Evolutionary conservation across 2,888 invertebrate species (phyloP).

Genomic region (Ecliptopera silaceata): DNA sequence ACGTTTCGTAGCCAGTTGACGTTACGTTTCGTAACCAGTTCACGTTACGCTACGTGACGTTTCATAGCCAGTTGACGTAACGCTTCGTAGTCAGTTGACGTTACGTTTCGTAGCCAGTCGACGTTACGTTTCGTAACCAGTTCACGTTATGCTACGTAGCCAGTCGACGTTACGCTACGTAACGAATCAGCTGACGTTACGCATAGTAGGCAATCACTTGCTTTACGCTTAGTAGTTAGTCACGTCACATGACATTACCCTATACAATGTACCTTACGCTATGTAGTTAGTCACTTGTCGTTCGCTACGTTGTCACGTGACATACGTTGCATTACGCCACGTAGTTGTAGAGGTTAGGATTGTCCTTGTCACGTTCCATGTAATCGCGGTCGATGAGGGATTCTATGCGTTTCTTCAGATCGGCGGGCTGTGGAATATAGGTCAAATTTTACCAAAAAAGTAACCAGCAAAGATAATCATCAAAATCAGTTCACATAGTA

Average conservation of each 20-base stretch:
- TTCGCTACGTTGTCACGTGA: conserved; percentile 11
- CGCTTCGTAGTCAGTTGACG: conserved; percentile 93
- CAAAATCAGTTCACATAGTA: no score
- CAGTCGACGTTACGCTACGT: conserved; percentile 92
- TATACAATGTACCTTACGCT: no score
- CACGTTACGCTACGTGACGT: background rate
- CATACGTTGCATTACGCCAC: conserved; percentile 90
- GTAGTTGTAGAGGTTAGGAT: conserved; percentile 99
- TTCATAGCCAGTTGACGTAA: conserved; percentile 60
- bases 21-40: no score
- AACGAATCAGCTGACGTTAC: conserved; percentile 84
- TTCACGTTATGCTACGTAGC: background rate
- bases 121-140: no score
- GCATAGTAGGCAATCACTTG: no score
- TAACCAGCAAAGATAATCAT: no score
- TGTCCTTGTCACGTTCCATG: conserved; percentile 99
- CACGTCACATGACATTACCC: no score
- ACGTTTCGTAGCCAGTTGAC: no score
- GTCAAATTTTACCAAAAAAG: background rate
- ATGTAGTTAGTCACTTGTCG: no score
- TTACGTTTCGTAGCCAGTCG: background rate
- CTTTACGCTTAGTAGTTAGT: no score
- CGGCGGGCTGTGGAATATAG: conserved; percentile 89
- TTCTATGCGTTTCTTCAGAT: conserved; percentile 99
- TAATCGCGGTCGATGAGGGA: conserved; percentile 99